phyloP scores from a whole-genome alignment of 2,113 vertebrate species.

The Rhadina sibilatrix region DNA sequence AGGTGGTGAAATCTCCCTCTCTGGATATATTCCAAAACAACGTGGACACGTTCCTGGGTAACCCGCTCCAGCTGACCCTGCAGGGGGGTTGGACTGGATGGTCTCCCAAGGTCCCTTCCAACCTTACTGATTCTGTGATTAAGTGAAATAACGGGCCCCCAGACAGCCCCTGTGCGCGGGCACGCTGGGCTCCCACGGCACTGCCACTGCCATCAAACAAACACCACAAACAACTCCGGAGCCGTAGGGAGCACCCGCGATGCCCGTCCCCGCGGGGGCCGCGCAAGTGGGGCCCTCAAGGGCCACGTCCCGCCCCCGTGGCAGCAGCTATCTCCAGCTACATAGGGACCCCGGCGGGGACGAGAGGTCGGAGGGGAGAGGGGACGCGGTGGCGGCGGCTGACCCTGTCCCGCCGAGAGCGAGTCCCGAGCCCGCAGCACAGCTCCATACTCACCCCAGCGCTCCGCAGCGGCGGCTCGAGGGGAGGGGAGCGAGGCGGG shows the following conservation, averaged over 20 bases:
- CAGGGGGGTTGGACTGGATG: too few species aligned
- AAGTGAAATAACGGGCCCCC: too few species aligned
- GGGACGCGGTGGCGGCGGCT: not conserved
- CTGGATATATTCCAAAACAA: not conserved
- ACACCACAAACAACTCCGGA: fast-evolving
- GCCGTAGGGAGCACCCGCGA: not conserved
- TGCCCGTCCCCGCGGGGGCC: not conserved
- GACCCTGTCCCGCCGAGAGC: not conserved
- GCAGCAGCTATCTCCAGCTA: not conserved
- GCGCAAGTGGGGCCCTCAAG: not conserved
- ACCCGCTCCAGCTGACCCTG: not conserved
- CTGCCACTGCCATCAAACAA: not conserved
- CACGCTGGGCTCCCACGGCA: not conserved
- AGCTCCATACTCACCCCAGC: not conserved
- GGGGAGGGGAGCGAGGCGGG: not conserved
- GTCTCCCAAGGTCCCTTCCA: not conserved
- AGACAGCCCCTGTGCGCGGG: fast-evolving
- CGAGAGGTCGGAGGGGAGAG: fast-evolving
- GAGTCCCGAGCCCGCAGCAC: not conserved
- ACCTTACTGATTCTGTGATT: not conserved
- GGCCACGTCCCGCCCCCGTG: fast-evolving
- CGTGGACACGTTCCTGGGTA: too few species aligned
- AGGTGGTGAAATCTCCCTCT: not conserved
- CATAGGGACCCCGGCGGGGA: not conserved
- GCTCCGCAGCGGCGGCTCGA: not conserved